Base-by-base conservation (phyloP, 2,797 vertebrate species). In the Astyanax mexicanus region DNA sequence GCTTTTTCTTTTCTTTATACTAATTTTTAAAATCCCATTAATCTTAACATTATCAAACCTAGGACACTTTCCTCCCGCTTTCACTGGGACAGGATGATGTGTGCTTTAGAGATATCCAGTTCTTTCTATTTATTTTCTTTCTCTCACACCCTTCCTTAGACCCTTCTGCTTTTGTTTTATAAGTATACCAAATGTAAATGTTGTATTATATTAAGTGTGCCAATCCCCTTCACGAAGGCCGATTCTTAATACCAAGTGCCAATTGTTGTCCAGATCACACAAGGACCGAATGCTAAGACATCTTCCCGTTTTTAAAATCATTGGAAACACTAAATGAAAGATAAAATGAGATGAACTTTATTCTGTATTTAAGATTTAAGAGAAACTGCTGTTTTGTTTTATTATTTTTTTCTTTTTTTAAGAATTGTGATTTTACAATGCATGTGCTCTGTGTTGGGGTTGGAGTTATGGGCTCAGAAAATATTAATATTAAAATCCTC, bases 191-290 rank as follows among this genome's bases (percentile, higher is more conserved):
- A 89, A 90, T 94, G 92, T 94, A 93, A 93, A 93, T 94, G 86
- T 91, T 94, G 92, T 94, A 93, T 88, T 88, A 93, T 94, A 92
- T 81, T 92, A 90, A 92, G 94, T 93, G 95, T 96, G 95, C 95
- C 96, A 95, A 94, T 87, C 90, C 92, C 94, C 88, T 90, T 84
- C 92, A 87, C 93, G 93, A 91, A 93, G 93, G 92, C 90, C 91
- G 92, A 94, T 92, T 93, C 91, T n/a, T 92, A 90, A 91, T 92
- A 89, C 85, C 90, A 96, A 96, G 95, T 94, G 95, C 95, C 92
- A 93, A 94, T 69, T 90, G 92, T 95, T 93, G 92, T 91, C 89
- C 92, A 90, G 90, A 89, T 92, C 88, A 86, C 90, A 90, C 87
- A 89, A 86, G 90, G 91, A 86, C 93, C 90, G 89, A 91, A 93